Conservation (phyloP, 1,140 invertebrate genomes). For the Acromyrmex heyeri region DNA sequence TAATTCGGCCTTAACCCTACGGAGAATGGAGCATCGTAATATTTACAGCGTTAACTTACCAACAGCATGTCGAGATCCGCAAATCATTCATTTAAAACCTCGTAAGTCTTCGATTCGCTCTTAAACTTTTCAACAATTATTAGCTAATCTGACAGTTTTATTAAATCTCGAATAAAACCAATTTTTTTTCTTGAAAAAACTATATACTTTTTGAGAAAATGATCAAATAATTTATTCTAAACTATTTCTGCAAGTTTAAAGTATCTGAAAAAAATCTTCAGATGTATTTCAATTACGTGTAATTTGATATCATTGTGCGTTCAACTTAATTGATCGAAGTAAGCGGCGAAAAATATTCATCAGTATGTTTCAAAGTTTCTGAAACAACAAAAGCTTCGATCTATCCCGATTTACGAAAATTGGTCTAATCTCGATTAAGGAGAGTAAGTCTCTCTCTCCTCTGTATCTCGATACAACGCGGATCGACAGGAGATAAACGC, state of each 20-base stretch:
- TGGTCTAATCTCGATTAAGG: slow-evolving; percentile 47
- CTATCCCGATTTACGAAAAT: slow-evolving; percentile 13
- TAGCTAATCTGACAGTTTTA: neutral
- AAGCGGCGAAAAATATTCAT: neutral
- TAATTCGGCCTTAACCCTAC: slow-evolving; percentile 61
- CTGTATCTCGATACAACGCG: slow-evolving; percentile 70
- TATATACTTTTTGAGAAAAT: neutral
- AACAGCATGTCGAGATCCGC: slow-evolving; percentile 16
- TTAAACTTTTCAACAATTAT: slow-evolving; percentile 14
- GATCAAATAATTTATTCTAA: neutral
- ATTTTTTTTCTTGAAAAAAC: neutral
- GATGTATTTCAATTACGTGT: neutral
- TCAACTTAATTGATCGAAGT: neutral
- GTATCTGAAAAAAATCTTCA: neutral
- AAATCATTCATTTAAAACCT: slow-evolving; percentile 22
- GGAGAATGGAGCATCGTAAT: slow-evolving; percentile 44
- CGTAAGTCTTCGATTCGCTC: slow-evolving; percentile 2
- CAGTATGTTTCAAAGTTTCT: neutral
- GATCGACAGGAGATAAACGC: slow-evolving; percentile 71
- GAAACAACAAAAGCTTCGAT: neutral
- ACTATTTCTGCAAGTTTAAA: neutral
- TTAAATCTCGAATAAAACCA: neutral
- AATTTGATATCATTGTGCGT: neutral
- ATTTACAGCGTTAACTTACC: slow-evolving; percentile 42
- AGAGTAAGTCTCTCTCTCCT: slow-evolving; percentile 68